phyloP scores from a whole-genome alignment of 1,140 invertebrate genomes.

The Drosophila nebulosa region DNA sequence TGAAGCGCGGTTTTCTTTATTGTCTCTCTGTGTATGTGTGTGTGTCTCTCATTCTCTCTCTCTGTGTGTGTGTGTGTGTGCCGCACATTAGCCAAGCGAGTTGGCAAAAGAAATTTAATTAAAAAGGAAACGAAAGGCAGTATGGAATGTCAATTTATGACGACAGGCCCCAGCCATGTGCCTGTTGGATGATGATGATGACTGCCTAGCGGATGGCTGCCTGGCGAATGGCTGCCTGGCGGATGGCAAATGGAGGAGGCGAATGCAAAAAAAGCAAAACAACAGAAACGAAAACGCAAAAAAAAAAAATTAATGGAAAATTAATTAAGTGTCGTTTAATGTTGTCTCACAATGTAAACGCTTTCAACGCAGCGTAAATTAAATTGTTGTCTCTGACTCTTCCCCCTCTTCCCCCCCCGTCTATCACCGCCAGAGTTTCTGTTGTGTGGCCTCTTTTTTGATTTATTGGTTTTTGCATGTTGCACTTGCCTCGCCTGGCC shows the following conservation, averaged over 20 bases:
- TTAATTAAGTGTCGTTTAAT: conserved; percentile 77
- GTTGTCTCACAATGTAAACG: conserved; percentile 74
- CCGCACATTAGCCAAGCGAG: conserved; percentile 2
- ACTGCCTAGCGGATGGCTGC: neutral
- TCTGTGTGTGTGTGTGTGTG: neutral
- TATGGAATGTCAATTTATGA: conserved; percentile 49
- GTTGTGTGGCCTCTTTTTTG: conserved; percentile 43
- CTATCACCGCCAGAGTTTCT: neutral
- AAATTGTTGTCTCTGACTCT: conserved; percentile 57
- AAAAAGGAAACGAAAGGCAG: conserved; percentile 36
- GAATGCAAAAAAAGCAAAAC: neutral
- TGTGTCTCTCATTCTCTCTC: too few species aligned
- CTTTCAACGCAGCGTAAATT: conserved; percentile 74
- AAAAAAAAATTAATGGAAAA: conserved; percentile 72
- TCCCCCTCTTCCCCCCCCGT: neutral
- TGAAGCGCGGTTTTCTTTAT: neutral
- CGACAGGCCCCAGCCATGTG: conserved; percentile 6
- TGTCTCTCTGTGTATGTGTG: neutral
- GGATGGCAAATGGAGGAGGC: neutral
- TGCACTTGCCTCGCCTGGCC: conserved; percentile 46
- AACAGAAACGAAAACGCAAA: conserved; percentile 26
- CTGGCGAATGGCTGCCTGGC: neutral
- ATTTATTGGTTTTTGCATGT: conserved; percentile 65
- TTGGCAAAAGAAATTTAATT: conserved; percentile 45
- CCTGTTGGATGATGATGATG: too few species aligned